phyloP scores from a whole-genome alignment of 2,888 invertebrate species.

The Napeogenes sylphis region DNA sequence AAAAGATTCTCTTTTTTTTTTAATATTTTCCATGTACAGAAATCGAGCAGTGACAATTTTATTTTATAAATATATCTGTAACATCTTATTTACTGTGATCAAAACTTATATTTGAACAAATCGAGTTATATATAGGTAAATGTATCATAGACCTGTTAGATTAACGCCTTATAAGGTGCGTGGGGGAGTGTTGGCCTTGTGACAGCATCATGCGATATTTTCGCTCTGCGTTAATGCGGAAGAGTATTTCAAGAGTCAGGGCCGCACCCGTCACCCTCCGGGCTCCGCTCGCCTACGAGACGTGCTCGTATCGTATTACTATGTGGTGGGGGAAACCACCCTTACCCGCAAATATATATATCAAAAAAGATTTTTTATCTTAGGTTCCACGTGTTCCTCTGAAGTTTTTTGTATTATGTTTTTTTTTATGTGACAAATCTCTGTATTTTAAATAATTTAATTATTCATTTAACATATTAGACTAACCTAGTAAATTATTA shows the following conservation, averaged over 20 bases:
- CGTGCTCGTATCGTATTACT: constrained; percentile 35
- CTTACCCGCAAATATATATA: neutral
- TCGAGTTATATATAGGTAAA: constrained; percentile 4
- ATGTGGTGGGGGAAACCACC: constrained; percentile 24
- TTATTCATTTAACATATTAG: too few relatives aligned
- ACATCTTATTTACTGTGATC: too few relatives aligned
- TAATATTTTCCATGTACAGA: too few relatives aligned
- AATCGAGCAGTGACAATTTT: too few relatives aligned
- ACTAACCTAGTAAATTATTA: too few relatives aligned
- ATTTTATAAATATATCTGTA: too few relatives aligned
- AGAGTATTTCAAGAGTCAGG: constrained; percentile 79
- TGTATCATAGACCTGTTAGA: constrained; percentile 24
- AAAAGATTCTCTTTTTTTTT: too few relatives aligned
- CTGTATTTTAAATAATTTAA: too few relatives aligned
- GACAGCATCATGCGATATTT: constrained; percentile 74
- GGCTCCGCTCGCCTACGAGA: constrained; percentile 32
- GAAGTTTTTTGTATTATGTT: too few relatives aligned
- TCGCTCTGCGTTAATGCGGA: constrained; percentile 73
- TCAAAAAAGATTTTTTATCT: too few relatives aligned
- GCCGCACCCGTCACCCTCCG: constrained; percentile 64
- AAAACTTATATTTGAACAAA: neutral
- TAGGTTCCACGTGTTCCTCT: too few relatives aligned
- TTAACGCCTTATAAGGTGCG: constrained; percentile 55
- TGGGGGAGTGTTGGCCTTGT: constrained; percentile 56
- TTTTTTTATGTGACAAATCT: too few relatives aligned